Base-by-base conservation (phyloP, 2,113 vertebrate species). In the Laticauda laticaudata region DNA sequence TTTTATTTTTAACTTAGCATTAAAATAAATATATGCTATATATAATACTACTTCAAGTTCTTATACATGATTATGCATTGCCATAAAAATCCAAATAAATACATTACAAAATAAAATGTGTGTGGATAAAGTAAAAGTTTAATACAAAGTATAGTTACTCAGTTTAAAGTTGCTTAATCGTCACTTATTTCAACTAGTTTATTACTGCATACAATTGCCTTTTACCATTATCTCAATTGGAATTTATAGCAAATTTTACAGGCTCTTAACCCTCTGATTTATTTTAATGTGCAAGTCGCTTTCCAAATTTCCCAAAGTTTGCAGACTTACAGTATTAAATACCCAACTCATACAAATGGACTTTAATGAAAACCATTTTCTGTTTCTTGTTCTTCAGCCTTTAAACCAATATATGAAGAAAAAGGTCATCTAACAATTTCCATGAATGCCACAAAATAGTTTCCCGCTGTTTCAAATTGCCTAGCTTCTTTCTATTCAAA, bases 81-180 rank as follows among this genome's bases (percentile, higher is more conserved):
- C 87, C 94, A 95, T 95, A 95, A 95, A 96, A 95, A 93, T 51
- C 91, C 90, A 92, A 93, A 95, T 94, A 96, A 94, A 95, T 94
- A 92, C 6, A 51, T 81, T 92, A 64, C 90, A 90, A 95, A 90
- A 34, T 55, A 92, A 96, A 96, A 91, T 93, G 20, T 92, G 1
- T 91, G 81, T 90, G 45, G 56, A 53, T 90, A 55, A 93, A 93
- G 81, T 93, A 43, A 86, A 89, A 90, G 69, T 59, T 57, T 86
- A 93, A 81, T 93, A 90, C 89, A 5, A 91, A 93, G 57, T 91
- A 53, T 56, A 88, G 57, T 48, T 93, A 69, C 91, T 91, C 86
- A 88, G 45, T 93, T 39, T 57, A 91, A 91, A 93, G 48, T 91
- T 91, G 86, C 85, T 93, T 93, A 88, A 93, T 93, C 90, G 88